These are phyloP conservation scores for Protonibea diacanthus DNA, from an alignment of 2,797 vertebrate genomes.

Conservation along the genomic window DNA sequence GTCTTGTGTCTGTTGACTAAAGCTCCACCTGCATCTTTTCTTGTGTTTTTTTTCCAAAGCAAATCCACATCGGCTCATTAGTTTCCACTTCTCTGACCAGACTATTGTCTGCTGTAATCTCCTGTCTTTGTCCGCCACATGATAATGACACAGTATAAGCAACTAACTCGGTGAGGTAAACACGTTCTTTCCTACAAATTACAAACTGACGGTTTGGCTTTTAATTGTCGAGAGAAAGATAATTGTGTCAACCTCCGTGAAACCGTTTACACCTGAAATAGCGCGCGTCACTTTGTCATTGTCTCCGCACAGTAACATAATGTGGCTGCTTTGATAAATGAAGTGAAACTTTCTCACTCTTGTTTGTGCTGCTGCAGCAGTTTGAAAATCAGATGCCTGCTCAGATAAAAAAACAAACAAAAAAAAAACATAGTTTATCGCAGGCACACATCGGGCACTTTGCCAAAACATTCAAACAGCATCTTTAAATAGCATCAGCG, in stretches of 20 bases:
- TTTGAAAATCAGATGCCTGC: conserved; percentile 9
- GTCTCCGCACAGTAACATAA: background rate
- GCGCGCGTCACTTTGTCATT: background rate
- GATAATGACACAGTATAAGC: background rate
- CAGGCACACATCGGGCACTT: conserved; percentile 18
- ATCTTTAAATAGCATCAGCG: conserved; percentile 49
- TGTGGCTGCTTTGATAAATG: background rate
- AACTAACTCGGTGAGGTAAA: background rate
- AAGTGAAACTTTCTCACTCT: background rate
- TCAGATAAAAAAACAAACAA: conserved; percentile 8
- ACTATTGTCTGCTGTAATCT: conserved; percentile 24
- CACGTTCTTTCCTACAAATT: background rate
- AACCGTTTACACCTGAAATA: background rate
- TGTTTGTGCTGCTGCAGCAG: background rate
- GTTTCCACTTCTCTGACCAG: conserved; percentile 3
- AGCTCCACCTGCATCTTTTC: background rate
- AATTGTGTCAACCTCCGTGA: background rate
- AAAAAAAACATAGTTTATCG: conserved; percentile 1
- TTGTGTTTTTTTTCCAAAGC: conserved; percentile 10
- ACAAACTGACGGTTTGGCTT: background rate
- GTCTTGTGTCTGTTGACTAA: background rate
- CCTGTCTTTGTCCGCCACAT: background rate
- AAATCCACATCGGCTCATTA: conserved; percentile 25
- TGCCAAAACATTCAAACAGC: conserved; percentile 43
- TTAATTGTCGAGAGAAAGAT: background rate